Conservation (phyloP, 2,888 invertebrate genomes). For the Pachycephus smyrnensis region DNA sequence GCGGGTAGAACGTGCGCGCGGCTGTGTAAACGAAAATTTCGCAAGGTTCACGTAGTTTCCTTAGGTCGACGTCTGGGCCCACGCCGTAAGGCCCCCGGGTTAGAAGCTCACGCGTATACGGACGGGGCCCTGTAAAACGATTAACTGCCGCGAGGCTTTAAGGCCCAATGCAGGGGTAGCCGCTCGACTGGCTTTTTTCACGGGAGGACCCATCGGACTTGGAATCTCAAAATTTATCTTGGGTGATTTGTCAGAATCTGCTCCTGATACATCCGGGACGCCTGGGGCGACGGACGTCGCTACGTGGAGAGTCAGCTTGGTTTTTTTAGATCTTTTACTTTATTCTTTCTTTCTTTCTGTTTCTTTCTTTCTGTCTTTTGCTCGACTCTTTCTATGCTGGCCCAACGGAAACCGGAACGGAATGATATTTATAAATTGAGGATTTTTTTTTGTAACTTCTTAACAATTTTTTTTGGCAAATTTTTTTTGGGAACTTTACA, state of each 20-base stretch:
- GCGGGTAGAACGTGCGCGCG: slow-evolving; percentile 35
- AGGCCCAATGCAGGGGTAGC: slow-evolving; percentile 24
- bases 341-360: slow-evolving; percentile 13
- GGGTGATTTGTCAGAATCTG: slow-evolving; percentile 51
- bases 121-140: slow-evolving; percentile 41
- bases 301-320: slow-evolving; percentile 29
- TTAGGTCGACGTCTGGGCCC: slow-evolving; percentile 35
- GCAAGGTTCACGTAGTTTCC: slow-evolving; percentile 65
- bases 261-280: slow-evolving; percentile 22
- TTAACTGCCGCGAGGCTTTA: slow-evolving; percentile 46
- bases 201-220: slow-evolving; percentile 9
- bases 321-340: slow-evolving; percentile 14
- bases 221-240: slow-evolving; percentile 60
- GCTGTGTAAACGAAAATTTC: slow-evolving; percentile 67
- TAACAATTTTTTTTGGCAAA: background rate
- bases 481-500: background rate
- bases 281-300: slow-evolving; percentile 27
- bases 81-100: background rate
- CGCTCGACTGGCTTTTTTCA: slow-evolving; percentile 28
- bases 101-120: slow-evolving; percentile 44
- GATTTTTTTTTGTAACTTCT: too few species aligned
- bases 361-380: background rate
- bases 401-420: background rate
- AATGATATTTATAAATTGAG: background rate
- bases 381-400: background rate